Evolutionary conservation across 2,113 vertebrate species (phyloP).

Genomic region (human (Homo sapiens)): GRCh38 chr3:181855501-181856000

Average conservation of each 20-base stretch:
- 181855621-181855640: neutral
- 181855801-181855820: neutral
- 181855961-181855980: neutral
- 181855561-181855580: neutral
- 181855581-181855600: neutral
- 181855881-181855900: neutral
- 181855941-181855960: rapidly evolving
- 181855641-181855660: neutral
- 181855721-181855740: neutral
- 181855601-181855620: neutral
- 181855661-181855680: neutral
- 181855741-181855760: neutral
- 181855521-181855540: neutral
- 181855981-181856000: neutral
- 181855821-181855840: neutral
- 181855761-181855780: neutral
- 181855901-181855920: neutral
- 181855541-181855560: neutral
- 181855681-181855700: neutral
- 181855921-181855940: neutral
- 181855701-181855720: neutral
- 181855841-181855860: neutral
- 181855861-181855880: neutral
- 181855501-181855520: neutral
- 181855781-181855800: neutral